Evolutionary conservation across 2,888 invertebrate genomes (phyloP), one percentile per base, ranked within the genome.

Genomic region (Dilophus febrilis): DNA sequence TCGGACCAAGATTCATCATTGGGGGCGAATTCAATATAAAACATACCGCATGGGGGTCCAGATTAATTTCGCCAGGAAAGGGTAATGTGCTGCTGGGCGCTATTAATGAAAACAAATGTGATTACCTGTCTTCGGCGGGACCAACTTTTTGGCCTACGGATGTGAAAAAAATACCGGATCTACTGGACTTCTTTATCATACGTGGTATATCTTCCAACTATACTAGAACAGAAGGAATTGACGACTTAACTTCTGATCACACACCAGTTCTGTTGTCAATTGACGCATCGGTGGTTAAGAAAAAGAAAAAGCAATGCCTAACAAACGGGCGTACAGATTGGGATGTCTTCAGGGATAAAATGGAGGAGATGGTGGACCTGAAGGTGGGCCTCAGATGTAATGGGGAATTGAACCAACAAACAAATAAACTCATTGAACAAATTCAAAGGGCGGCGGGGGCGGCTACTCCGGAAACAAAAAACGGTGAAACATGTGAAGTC

Each of bases 61-160:
- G 49, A 38, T 27, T 42, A 10, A 47, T 37, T 19, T 38, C 44
- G 13, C 45, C 49, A 4, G 43, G 42, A 35, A 41, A 41, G 7
- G n/a, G 31, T 13, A 41, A 35, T 32, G 30, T 44, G 41, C 7
- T n/a, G 5, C 11, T 28, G 35, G 11, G 13, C n/a, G 33, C 37
- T 28, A 35, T 35, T n/a, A 35, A 26, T 4, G 13, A 3, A n/a
- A 2, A 4, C 4, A 37, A 36, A 27, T 37, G 30, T 35, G 35
- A 33, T n/a, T 35, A 38, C 12, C 17, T 37, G 6, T 46, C 48
- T 22, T 42, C 44, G 13, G 46, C 47, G 1, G 30, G 49, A 44
- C 50, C 52, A 11, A 51, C 50, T 1, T 48, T 51, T 37, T 51
- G 49, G 47, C 50, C 49, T 7, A 19, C 46, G 10, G 47, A 49